Base-by-base conservation (phyloP, 2,888 invertebrate species). In the Drosophila testacea region DNA sequence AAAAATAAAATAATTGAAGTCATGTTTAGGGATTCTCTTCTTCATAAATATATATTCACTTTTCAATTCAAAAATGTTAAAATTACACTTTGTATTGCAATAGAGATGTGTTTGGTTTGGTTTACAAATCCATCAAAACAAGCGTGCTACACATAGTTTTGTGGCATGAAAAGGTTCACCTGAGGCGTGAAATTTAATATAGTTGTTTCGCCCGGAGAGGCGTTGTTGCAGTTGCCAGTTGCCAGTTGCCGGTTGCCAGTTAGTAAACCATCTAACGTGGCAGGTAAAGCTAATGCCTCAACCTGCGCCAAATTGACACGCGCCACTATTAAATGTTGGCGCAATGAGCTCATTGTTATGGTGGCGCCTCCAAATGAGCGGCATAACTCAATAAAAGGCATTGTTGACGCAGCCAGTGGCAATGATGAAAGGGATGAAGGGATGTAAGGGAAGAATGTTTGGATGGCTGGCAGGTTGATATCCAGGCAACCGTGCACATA, bases 371-470 rank as follows among this genome's bases (percentile, higher is more conserved):
- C 73, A 84, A 89, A 87, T 87, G 88, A 89, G 83, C 83, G 85
- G 83, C 85, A 84, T 84, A 89, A 89, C 89, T 89, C 89, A 84
- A 84, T 84, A 82, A 88, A 89, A 73, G 68, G 70, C 73, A 82
- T 89, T 83, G 82, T 83, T 77, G 83, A 55, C 63, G 70, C 68
- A 48, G 70, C 59, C 65, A 55, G 47, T 13, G 42, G 50, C 7
- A 28, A 30, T 22, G 48, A n/a, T 32, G 34, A 16, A 6, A 28
- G 16, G 32, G 22, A 22, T 22, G 28, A 6, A 16, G 54, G 42
- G 48, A n/a, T 32, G 34, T 13, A 6, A 28, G 16, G 32, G 28
- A 6, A 30, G 50, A 34, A 28, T 41, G 32, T 38, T 48, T 57
- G 48, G 39, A 27, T 54, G 52, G 7, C 50, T 60, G 51, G n/a